phyloP scores from a whole-genome alignment of 2,797 vertebrate species.

The Petrocephalus sullivani region DNA sequence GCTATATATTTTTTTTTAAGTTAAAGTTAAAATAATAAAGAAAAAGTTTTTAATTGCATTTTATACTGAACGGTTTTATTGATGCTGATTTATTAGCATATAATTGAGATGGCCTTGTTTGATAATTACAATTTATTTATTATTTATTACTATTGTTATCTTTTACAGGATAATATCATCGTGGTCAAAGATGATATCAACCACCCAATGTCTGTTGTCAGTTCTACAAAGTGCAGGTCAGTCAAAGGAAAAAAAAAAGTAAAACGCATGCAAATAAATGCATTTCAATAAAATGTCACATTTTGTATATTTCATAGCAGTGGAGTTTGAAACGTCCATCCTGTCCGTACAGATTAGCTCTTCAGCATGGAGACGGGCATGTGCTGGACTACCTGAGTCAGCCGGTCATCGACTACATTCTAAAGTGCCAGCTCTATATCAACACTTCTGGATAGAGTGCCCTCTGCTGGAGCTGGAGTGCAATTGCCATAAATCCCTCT shows the following conservation, averaged over 20 bases:
- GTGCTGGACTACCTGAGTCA: conserved; percentile 93
- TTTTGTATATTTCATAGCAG: neutral
- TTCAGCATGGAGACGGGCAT: conserved; percentile 94
- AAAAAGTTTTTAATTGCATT: neutral
- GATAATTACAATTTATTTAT: neutral
- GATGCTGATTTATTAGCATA: neutral
- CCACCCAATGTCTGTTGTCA: conserved; percentile 91
- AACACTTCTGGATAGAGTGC: conserved; percentile 80
- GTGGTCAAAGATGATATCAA: conserved; percentile 82
- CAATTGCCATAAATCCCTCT: conserved; percentile 29
- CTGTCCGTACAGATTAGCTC: conserved; percentile 73
- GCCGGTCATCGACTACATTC: conserved; percentile 95
- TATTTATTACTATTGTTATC: conserved; percentile 22
- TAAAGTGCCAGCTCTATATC: conserved; percentile 98
- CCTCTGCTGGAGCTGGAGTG: neutral
- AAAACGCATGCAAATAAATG: neutral
- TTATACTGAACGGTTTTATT: neutral
- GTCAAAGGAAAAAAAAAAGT: conserved; percentile 18
- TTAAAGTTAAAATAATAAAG: neutral
- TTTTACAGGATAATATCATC: conserved; percentile 81
- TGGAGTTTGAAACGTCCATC: neutral
- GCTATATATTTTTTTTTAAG: neutral
- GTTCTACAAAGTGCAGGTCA: conserved; percentile 98
- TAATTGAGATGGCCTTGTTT: neutral
- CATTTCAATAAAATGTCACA: neutral